These are phyloP conservation scores for Umimayanthus kanabou DNA, from an alignment of 92 coral and sea anemone species.

Conservation along the genomic window DNA sequence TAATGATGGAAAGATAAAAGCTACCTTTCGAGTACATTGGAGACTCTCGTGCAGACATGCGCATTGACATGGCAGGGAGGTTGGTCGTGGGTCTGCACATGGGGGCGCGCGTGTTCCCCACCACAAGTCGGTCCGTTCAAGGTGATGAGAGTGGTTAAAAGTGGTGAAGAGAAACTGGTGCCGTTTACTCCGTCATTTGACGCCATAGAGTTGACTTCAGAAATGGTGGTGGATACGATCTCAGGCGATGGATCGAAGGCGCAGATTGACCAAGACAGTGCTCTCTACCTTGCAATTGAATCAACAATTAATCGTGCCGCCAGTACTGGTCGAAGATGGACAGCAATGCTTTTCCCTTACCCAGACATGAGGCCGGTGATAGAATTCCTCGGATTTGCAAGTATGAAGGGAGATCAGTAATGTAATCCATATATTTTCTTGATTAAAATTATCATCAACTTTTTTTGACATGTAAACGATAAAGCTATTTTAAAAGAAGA, in stretches of 20 bases:
- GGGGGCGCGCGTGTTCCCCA: conserved; percentile 30
- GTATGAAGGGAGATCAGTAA: no score
- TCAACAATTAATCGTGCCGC: neutral
- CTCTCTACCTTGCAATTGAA: neutral
- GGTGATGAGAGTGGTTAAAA: accelerated
- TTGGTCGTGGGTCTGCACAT: neutral
- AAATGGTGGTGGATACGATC: conserved; percentile 6
- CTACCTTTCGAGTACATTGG: neutral
- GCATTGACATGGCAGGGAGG: conserved; percentile 18
- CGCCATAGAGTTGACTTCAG: conserved; percentile 11
- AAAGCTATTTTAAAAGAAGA: no score
- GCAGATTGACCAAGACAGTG: neutral
- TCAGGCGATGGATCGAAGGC: neutral
- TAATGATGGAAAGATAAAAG: neutral
- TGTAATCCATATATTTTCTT: no score
- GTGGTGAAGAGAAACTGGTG: no score
- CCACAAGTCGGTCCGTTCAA: neutral
- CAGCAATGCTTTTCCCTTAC: neutral
- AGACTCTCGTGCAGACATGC: neutral
- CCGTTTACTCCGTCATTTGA: neutral
- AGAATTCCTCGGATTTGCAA: neutral
- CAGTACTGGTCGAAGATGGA: neutral
- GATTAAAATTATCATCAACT: no score
- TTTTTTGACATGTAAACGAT: no score
- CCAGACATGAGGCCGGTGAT: neutral